Evolutionary conservation across 2,888 invertebrate genomes (phyloP), one percentile per base, ranked within the genome.

Genomic region (Punctoribates punctum): DNA sequence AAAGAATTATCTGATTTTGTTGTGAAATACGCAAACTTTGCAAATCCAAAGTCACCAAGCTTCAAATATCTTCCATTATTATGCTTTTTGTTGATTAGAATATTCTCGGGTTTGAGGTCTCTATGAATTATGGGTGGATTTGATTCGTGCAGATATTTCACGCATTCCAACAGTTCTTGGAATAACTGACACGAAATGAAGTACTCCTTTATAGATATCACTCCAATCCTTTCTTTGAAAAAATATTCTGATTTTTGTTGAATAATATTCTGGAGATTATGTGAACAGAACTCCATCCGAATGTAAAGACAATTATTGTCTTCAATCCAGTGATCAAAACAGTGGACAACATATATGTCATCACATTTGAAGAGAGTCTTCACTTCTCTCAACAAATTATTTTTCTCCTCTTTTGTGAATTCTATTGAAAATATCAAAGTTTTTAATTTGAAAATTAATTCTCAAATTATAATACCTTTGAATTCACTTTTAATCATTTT

Each of bases 51-150:
- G n/a, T n/a, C n/a, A n/a, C n/a, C n/a, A n/a, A n/a, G n/a, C n/a
- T n/a, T n/a, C n/a, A n/a, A n/a, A n/a, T n/a, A n/a, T n/a, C n/a
- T n/a, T n/a, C n/a, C n/a, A n/a, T n/a, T n/a, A n/a, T n/a, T n/a
- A n/a, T n/a, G n/a, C n/a, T n/a, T n/a, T n/a, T n/a, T 4, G 3
- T n/a, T 20, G 20, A 54, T 20, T 6, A 54, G 20, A 54, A 54
- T 54, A 54, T 54, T 54, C 20, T 54, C 20, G n/a, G 54, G 54
- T 54, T 54, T 54, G n/a, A n/a, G n/a, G n/a, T n/a, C n/a, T n/a
- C n/a, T n/a, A n/a, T n/a, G n/a, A n/a, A n/a, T n/a, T n/a, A n/a
- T n/a, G n/a, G n/a, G n/a, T n/a, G n/a, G n/a, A n/a, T n/a, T n/a
- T n/a, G n/a, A n/a, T n/a, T n/a, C 4, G 23, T n/a, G 54, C 23